These are phyloP conservation scores for Loxodonta africana DNA, from an alignment of 2,113 vertebrate species.

Conservation along the genomic window DNA sequence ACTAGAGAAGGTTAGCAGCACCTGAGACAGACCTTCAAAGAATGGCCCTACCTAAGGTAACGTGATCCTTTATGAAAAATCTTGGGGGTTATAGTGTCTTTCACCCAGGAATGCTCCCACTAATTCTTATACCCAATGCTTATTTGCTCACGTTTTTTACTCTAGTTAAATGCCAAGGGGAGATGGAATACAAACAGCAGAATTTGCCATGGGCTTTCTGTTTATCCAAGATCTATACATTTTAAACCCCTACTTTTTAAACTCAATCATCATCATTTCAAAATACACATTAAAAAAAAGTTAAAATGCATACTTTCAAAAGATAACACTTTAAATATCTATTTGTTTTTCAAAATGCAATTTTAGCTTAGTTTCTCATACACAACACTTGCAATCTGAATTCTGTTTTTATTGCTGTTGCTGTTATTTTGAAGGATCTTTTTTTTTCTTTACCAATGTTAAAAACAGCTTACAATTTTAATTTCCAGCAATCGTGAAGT, in stretches of 20 bases:
- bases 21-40: background rate
- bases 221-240: background rate
- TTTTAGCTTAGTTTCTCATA: background rate
- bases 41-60: background rate
- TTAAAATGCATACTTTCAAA: background rate
- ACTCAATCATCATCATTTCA: background rate
- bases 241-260: background rate
- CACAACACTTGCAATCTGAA: background rate
- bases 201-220: background rate
- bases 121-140: background rate
- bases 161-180: background rate
- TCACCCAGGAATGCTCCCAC: background rate
- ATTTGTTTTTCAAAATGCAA: background rate
- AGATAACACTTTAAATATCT: background rate
- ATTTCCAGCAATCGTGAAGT: background rate
- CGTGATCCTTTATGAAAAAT: background rate
- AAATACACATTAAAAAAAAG: background rate
- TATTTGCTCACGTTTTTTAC: background rate
- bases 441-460: background rate
- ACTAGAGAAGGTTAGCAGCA: background rate
- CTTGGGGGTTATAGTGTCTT: background rate
- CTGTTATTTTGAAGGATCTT: background rate
- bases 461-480: background rate
- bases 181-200: background rate
- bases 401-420: background rate